phyloP scores from a whole-genome alignment of 2,113 vertebrate genomes.

The Heteronetta atricapilla region DNA sequence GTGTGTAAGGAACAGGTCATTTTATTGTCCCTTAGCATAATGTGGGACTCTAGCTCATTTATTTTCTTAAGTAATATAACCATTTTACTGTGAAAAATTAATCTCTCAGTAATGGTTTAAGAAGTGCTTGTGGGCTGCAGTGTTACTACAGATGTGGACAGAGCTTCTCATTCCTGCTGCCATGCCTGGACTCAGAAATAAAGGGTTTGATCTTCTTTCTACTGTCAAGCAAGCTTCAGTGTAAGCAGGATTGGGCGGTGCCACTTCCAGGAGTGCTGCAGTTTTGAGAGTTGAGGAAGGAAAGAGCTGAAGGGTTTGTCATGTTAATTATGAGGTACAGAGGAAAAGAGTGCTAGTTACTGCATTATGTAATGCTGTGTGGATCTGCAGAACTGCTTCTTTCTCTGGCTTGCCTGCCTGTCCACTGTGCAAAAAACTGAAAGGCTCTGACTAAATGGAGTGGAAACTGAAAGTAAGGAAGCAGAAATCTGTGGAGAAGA shows the following conservation, averaged over 20 bases:
- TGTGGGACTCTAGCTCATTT: neutral
- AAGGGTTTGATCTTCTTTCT: neutral
- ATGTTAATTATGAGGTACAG: neutral
- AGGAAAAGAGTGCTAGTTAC: neutral
- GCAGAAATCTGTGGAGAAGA: neutral
- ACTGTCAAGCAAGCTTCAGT: neutral
- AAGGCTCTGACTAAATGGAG: neutral
- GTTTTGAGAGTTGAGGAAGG: neutral
- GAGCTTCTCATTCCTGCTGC: neutral
- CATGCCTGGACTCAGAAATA: neutral
- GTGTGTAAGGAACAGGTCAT: neutral
- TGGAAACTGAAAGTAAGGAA: neutral
- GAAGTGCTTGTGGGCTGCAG: neutral
- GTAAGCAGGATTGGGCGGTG: neutral
- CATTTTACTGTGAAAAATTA: neutral
- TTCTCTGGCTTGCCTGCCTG: neutral
- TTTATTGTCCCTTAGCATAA: neutral
- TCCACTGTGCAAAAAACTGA: neutral
- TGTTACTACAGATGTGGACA: too few species aligned
- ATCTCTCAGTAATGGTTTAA: neutral
- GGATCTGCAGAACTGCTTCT: neutral
- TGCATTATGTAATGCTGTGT: neutral
- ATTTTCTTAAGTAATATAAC: neutral
- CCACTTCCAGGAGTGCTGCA: neutral
- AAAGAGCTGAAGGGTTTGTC: neutral